These are phyloP conservation scores for Lanius collurio DNA, from an alignment of 2,113 vertebrate genomes.

Conservation along the genomic window DNA sequence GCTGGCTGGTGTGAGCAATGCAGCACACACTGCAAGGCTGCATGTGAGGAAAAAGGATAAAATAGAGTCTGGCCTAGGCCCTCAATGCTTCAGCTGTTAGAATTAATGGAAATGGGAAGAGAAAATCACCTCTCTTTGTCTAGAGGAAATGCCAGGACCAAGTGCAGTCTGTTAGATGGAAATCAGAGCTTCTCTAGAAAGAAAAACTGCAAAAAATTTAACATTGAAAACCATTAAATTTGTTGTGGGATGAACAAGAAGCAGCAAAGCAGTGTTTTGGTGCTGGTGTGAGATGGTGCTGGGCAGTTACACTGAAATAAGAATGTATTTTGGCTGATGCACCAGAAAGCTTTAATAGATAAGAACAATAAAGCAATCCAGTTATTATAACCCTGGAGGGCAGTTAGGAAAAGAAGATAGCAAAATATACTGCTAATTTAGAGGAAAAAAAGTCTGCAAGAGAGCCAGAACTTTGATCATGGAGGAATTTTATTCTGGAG, in stretches of 20 bases:
- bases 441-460: background rate
- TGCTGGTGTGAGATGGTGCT: background rate
- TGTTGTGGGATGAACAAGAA: background rate
- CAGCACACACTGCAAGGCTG: no score
- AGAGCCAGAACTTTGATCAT: slow-evolving; percentile 29
- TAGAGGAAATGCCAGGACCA: background rate
- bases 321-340: background rate
- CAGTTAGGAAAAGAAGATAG: slow-evolving; percentile 34
- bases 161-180: background rate
- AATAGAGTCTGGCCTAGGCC: background rate
- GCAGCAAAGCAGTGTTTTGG: background rate
- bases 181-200: background rate
- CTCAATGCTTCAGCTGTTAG: background rate
- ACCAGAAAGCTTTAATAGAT: background rate
- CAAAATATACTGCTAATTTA: slow-evolving; percentile 31
- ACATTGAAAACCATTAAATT: background rate
- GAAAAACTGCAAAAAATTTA: background rate
- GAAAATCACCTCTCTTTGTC: background rate
- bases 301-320: background rate
- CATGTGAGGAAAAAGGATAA: background rate
- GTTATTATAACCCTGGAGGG: background rate
- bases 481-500: slow-evolving; percentile 32
- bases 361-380: slow-evolving; percentile 16
- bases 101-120: background rate
- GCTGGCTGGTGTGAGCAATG: background rate